Evolutionary conservation across 35 echinoderm and acorn worm species (phyloP), one percentile per base, ranked within the genome.

Genomic region (Lytechinus pictus): DNA sequence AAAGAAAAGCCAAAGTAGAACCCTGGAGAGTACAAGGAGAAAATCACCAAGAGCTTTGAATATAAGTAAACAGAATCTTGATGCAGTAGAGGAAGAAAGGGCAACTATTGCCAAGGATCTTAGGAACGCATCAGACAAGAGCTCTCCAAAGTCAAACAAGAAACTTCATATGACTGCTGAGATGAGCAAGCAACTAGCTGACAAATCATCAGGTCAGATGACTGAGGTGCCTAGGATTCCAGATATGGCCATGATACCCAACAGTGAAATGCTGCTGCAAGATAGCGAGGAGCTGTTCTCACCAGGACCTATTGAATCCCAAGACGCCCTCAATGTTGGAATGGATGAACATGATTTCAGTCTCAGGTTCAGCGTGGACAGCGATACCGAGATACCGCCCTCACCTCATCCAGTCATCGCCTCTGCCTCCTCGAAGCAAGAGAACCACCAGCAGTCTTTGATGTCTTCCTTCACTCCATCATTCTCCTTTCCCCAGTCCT

Each of bases 311-410:
- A 9, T 54, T 94, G 95, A 86, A 10, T 94, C 92, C 8, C 96
- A 91, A 56, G 57, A 56, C 24, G 96, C 88, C 66, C 44, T 96
- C 52, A 95, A 96, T 33, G 90, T 61, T n/a, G 96, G 94, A 11
- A 44, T 95, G 52, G 87, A 89, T 54, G 96, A 53, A n/a, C 79
- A 86, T 7, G 54, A 96, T 28, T 94, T 96, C 27, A 27, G 91
- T 54, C 60, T 96, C 4, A 55, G 89, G 11, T 87, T 95, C 4
- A 94, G 94, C 52, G 55, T 86, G 14, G 94, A 94, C 6, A 96
- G 96, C 27, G 94, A 94, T 57, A 52, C 57, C 8, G 94, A 96
- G 21, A 92, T 96, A 21, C 95, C 96, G 16, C 60, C 96, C 8
- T 90, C 96, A 27, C 58, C 91, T 14, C 14, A 13, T 86, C 61